A percentile compares a stretch with the other conserved stretches of the same genome.
These are phyloP conservation scores for Martes flavigula DNA, from an alignment of 2,797 vertebrate species.

Conservation along the genomic window DNA sequence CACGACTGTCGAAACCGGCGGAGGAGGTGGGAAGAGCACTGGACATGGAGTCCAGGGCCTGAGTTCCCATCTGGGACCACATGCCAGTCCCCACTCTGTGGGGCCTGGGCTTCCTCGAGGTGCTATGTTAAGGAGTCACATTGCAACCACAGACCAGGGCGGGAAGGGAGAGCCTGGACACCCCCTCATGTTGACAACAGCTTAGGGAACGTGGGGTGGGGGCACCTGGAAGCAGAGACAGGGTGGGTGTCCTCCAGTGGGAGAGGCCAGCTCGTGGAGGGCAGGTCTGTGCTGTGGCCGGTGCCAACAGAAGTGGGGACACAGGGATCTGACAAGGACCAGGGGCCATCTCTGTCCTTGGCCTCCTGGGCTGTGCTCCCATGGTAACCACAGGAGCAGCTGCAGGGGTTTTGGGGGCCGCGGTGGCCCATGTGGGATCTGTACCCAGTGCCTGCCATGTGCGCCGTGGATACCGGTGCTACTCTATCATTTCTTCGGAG, in stretches of 20 bases:
- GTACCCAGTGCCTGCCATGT: background rate
- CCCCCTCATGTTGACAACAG: accelerated
- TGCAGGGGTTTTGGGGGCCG: background rate
- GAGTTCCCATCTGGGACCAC: accelerated
- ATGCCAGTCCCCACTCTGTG: accelerated
- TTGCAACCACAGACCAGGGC: accelerated
- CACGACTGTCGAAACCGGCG: accelerated
- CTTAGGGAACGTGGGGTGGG: background rate
- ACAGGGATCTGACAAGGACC: accelerated
- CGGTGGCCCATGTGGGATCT: accelerated
- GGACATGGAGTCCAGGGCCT: accelerated
- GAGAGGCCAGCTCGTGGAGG: background rate
- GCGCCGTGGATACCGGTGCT: accelerated
- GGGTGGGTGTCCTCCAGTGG: accelerated
- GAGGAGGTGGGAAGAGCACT: accelerated
- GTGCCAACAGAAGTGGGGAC: background rate
- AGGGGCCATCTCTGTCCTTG: no score
- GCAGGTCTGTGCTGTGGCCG: accelerated
- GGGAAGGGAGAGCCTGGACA: no score
- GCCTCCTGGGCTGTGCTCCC: no score
- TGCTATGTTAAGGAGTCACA: accelerated
- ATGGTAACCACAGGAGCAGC: background rate
- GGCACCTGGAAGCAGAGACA: accelerated
- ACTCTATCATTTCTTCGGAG: background rate
- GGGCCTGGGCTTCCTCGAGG: accelerated